Evolutionary conservation across 2,797 vertebrate genomes (phyloP).

Genomic region (Macroramphosus scolopax): DNA sequence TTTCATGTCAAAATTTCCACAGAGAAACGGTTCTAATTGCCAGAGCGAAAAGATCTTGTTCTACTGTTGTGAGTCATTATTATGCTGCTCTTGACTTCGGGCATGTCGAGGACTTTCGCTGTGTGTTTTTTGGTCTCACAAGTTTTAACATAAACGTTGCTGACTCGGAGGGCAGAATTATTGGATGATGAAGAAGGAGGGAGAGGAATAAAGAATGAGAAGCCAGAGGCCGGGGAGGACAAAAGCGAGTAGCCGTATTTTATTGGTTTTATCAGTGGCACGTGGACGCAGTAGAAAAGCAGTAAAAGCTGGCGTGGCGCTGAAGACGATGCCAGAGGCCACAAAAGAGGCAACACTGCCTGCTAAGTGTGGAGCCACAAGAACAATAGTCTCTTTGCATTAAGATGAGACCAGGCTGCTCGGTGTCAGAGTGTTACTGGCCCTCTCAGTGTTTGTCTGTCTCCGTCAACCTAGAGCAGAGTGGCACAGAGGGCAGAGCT

Average conservation of each 20-base stretch:
- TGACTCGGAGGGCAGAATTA: constrained; percentile 16
- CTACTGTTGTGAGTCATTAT: constrained; percentile 22
- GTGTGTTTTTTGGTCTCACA: constrained; percentile 27
- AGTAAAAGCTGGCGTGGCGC: constrained; percentile 40
- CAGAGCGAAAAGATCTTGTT: constrained; percentile 29
- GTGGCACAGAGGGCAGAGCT: constrained; percentile 52
- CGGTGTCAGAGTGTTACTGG: constrained; percentile 65
- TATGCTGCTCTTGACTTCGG: not conserved
- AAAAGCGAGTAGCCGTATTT: constrained; percentile 39
- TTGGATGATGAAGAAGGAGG: constrained; percentile 8
- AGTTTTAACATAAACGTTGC: constrained; percentile 17
- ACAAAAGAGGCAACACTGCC: constrained; percentile 59
- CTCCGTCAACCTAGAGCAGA: constrained; percentile 59
- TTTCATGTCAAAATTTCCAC: constrained; percentile 20
- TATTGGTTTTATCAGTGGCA: constrained; percentile 50
- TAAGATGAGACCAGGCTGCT: constrained; percentile 54
- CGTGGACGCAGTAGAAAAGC: constrained; percentile 39
- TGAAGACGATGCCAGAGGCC: constrained; percentile 45
- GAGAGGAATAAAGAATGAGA: constrained; percentile 42
- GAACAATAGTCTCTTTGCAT: constrained; percentile 55
- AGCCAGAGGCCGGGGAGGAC: constrained; percentile 24
- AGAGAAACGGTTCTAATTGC: constrained; percentile 29
- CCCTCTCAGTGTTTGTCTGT: constrained; percentile 55
- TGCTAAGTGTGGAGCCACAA: constrained; percentile 42
- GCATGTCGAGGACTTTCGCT: constrained; percentile 12